Conservation (phyloP, 2,797 vertebrate species). For the Anniella stebbinsi region DNA sequence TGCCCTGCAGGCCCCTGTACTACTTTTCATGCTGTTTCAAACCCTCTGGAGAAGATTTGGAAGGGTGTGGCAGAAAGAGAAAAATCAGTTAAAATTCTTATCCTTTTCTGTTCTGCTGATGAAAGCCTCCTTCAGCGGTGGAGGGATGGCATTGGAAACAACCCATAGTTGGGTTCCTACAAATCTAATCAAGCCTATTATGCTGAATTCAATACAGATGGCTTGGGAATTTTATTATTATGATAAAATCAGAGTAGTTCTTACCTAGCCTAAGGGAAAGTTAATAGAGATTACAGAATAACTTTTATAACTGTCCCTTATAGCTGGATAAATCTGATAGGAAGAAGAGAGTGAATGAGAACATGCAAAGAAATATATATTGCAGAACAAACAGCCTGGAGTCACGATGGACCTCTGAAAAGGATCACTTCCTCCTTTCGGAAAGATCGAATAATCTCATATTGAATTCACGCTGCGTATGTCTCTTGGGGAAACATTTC, state of each 20-base stretch:
- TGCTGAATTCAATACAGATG: not conserved
- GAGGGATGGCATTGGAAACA: not conserved
- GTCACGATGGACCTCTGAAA: conserved; percentile 25
- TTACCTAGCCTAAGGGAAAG: conserved; percentile 28
- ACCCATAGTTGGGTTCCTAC: not conserved
- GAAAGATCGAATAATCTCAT: not conserved
- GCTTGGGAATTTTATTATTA: not conserved
- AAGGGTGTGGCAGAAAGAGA: no score
- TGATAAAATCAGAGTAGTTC: not conserved
- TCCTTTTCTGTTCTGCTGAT: not conserved
- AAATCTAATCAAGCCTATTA: not conserved
- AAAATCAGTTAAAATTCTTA: not conserved
- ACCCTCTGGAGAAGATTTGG: not conserved
- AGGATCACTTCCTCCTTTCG: conserved; percentile 9
- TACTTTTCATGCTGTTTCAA: not conserved
- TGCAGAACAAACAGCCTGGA: conserved; percentile 33
- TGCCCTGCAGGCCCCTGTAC: no score
- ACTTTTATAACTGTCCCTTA: conserved; percentile 26
- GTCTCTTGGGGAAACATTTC: not conserved
- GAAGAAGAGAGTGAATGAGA: not conserved
- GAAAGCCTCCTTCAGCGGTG: not conserved
- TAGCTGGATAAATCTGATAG: conserved; percentile 36
- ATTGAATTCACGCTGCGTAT: conserved; percentile 9
- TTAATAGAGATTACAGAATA: conserved; percentile 40
- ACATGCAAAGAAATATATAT: conserved; percentile 48